These are phyloP conservation scores for Lathamus discolor DNA, from an alignment of 2,113 vertebrate genomes.

Conservation along the genomic window DNA sequence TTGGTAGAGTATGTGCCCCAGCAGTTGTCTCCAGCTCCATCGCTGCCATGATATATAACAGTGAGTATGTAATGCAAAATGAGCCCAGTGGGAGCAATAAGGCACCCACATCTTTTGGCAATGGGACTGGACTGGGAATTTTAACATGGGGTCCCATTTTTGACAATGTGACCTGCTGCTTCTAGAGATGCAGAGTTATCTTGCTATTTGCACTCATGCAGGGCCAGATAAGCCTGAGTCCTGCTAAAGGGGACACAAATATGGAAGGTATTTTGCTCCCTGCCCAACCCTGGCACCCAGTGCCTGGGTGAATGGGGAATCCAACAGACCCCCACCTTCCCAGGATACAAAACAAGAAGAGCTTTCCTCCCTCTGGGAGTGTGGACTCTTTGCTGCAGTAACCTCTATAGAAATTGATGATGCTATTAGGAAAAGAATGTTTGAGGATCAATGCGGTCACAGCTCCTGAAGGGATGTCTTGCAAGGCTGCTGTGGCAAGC, in stretches of 20 bases:
- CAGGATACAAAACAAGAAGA: not conserved
- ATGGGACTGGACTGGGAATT: not conserved
- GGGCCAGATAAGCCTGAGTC: not conserved
- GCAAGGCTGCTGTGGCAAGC: not conserved
- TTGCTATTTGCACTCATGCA: rapidly evolving
- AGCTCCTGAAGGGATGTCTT: not conserved
- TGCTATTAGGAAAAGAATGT: not conserved
- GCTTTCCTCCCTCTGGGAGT: not conserved
- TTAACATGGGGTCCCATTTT: not conserved
- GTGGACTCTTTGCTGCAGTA: not conserved
- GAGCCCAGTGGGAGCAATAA: not conserved
- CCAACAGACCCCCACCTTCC: no score
- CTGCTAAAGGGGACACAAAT: rapidly evolving
- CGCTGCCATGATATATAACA: not conserved
- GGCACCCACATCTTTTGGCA: not conserved
- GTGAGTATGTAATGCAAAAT: not conserved
- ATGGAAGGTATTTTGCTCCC: not conserved
- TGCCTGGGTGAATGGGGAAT: not conserved
- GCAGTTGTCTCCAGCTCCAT: not conserved
- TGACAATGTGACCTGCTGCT: not conserved
- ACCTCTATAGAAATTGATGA: not conserved
- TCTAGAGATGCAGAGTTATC: not conserved
- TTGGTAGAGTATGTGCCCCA: no score
- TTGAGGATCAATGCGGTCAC: not conserved
- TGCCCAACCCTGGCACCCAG: not conserved